Conservation (phyloP, 2,888 invertebrate species). For the Halictus quadricinctus region DNA sequence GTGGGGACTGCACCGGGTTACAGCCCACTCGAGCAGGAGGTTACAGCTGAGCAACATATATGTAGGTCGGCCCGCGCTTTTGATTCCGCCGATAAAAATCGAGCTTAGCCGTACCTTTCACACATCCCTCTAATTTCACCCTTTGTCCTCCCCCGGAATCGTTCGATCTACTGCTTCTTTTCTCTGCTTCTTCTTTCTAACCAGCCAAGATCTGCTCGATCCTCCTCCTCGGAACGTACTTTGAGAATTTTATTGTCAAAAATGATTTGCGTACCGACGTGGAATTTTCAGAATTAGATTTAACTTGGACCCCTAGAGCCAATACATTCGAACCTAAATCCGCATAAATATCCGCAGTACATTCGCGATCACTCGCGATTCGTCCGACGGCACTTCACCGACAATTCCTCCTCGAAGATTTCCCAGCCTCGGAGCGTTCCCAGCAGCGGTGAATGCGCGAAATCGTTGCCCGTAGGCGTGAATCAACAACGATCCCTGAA, state of each 20-base stretch:
- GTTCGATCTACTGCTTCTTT: slow-evolving; percentile 6
- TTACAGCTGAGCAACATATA: slow-evolving; percentile 62
- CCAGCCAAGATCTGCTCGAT: background rate
- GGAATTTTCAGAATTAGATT: background rate
- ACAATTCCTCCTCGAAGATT: slow-evolving; percentile 7
- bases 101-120: slow-evolving; percentile 54
- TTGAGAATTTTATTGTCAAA: background rate
- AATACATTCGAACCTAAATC: background rate
- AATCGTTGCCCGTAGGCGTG: background rate
- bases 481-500: slow-evolving; percentile 10
- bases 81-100: slow-evolving; percentile 64
- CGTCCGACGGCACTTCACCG: background rate
- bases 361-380: slow-evolving; percentile 3
- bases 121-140: slow-evolving; percentile 47
- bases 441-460: background rate
- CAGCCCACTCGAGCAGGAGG: slow-evolving; percentile 62
- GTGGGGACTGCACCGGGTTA: slow-evolving; percentile 58
- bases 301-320: background rate
- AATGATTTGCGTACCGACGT: background rate
- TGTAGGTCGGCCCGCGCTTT: slow-evolving; percentile 56
- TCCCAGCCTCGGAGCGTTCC: background rate
- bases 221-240: background rate
- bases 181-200: background rate
- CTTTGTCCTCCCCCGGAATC: slow-evolving; percentile 8
- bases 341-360: background rate